Base-by-base conservation (phyloP, 2,888 invertebrate species). In the Galerucella calmariensis region DNA sequence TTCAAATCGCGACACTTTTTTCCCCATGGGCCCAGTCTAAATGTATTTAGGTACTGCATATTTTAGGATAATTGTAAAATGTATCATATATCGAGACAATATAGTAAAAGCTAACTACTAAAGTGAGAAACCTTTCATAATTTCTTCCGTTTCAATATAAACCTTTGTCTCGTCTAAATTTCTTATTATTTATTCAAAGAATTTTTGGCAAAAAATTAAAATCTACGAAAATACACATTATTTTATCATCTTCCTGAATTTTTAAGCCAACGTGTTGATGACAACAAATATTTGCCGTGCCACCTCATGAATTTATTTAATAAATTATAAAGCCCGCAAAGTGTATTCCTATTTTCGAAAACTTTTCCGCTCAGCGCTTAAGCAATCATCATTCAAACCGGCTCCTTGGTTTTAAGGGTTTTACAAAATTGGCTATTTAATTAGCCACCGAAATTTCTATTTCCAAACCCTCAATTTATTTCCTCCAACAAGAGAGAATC, bases 401-500 rank as follows among this genome's bases (percentile, higher is more conserved):
- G 56, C 16, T 56, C 56, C 56, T 56, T 56, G 56, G 56, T 56
- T 56, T 56, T 56, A 56, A 16, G 56, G 56, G 20, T 56, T 56
- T 41, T 56, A 56, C 20, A 56, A 56, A 56, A 56, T 56, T 56
- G 56, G 56, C 56, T 56, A 20, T 56, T 61, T 61, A 61, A 61
- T 61, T 61, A 35, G 11, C 35, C n/a, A 61, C 35, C 61, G 12
- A 61, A 27, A 35, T 61, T 61, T 35, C 61, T n/a, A 61, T 61
- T 61, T 35, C 27, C 27, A 61, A 35, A n/a, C 46, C n/a, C 63
- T 16, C 20, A 46, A 41, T 44, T 44, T 65, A 16, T 69, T 69
- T 24, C 24, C 61, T 24, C 61, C 27, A 48, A 61, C 61, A 69
- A 69, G 48, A 48, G 61, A 46, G 67, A 67, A 62, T 51, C 35